phyloP scores from a whole-genome alignment of 1,140 invertebrate species.

The Drosophila seguyi region DNA sequence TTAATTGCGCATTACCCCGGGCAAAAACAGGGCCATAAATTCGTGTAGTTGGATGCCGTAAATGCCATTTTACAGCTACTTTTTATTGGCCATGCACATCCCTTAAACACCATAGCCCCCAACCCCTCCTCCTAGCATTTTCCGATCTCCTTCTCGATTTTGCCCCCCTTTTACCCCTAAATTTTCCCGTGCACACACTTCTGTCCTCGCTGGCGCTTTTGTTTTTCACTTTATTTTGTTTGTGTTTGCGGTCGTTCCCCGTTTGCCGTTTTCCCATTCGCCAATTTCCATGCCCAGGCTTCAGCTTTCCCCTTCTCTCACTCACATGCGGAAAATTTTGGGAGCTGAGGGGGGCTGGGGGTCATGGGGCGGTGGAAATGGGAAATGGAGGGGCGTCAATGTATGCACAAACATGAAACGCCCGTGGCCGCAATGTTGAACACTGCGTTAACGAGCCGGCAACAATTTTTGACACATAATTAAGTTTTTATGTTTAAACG shows the following conservation, averaged over 20 bases:
- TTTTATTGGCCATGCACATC: conserved; percentile 66
- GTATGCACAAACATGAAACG: conserved; percentile 69
- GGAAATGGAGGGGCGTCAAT: conserved; percentile 22
- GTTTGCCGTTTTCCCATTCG: conserved; percentile 49
- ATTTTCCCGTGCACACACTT: conserved; percentile 5
- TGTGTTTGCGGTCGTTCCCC: conserved; percentile 63
- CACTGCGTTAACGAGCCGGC: conserved; percentile 61
- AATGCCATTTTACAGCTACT: conserved; percentile 76
- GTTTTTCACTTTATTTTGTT: conserved; percentile 50
- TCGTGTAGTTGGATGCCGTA: conserved; percentile 72
- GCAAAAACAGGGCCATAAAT: conserved; percentile 72
- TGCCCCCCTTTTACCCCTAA: neutral
- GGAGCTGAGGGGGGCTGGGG: neutral
- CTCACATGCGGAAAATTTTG: conserved; percentile 5
- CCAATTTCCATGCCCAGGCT: conserved; percentile 29
- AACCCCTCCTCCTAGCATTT: conserved; percentile 4
- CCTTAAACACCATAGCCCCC: conserved; percentile 24
- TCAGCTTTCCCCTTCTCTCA: conserved; percentile 10
- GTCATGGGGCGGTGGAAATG: neutral
- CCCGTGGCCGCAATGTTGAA: conserved; percentile 64
- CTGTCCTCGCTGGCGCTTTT: conserved; percentile 35
- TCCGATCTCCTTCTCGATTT: neutral
- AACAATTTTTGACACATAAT: conserved; percentile 79
- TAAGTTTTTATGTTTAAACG: conserved; percentile 76
- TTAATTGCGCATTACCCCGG: conserved; percentile 73